Evolutionary conservation across 1,140 invertebrate genomes (phyloP), one percentile per base, ranked within the genome.

Genomic region (Cherax destructor): DNA sequence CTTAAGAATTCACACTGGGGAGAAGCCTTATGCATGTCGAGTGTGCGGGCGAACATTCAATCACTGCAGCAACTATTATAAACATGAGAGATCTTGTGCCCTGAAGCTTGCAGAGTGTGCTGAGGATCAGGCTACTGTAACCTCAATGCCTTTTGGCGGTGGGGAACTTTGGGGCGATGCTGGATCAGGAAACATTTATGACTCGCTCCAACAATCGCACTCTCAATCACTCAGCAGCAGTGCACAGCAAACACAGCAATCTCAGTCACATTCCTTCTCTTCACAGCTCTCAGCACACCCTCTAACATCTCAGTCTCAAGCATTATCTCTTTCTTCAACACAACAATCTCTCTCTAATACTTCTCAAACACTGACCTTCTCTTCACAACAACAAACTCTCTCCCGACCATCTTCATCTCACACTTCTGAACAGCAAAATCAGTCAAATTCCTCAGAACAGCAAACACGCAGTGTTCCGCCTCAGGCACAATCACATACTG

Each of bases 11-110:
- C 95, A 95, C 92, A 91, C 95, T 61, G 95, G 95, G 21, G 95
- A 94, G 61, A 95, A 95, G 91, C 93, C 94, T 69, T 94, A 94
- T 65, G 95, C 95, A 16, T 95, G 95, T 80, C 94, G 95, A 90
- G 93, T 95, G 78, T 95, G 95, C 87, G 95, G 95, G 10, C 93
- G 94, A 72, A 94, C 94, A 86, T 95, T 95, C 69, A 95, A 94
- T 93, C 95, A 95, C 89, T 94, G 95, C 61, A 95, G 95, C 0
- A 95, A 95, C 94, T 93, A 95, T 49, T 95, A 95, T 83, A 94
- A 95, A 86, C 95, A 95, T 56, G 94, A 94, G 87, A 84, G 91
- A 74, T 61, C 83, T 79, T 92, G 91, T 61, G 86, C 86, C 16
- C 24, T 88, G 56, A 88, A 88, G 56, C 86, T 92, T 72, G 79